These are phyloP conservation scores for Sweltsa coloradensis DNA, from an alignment of 1,140 invertebrate genomes.

Conservation along the genomic window DNA sequence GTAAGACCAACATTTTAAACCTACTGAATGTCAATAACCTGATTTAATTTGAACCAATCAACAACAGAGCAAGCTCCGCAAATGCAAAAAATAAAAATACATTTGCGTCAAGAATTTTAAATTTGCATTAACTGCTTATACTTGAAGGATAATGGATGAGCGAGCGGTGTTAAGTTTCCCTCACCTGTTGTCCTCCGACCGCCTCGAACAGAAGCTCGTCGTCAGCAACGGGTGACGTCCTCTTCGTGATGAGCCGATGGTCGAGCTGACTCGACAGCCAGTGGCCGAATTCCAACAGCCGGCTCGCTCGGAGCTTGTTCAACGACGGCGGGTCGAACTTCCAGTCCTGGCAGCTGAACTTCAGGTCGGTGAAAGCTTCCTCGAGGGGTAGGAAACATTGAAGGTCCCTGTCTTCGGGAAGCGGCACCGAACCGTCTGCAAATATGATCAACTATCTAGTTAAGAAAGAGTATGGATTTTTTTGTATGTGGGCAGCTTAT, in stretches of 20 bases:
- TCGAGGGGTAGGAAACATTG: conserved; percentile 66
- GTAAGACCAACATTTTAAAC: too few species aligned
- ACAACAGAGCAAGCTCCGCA: too few species aligned
- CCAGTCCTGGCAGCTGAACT: conserved; percentile 15
- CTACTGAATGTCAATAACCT: too few species aligned
- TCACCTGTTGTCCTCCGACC: conserved; percentile 12
- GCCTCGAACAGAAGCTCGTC: conserved; percentile 12
- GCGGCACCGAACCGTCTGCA: conserved; percentile 47
- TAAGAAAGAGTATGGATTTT: too few species aligned
- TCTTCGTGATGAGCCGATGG: conserved; percentile 2
- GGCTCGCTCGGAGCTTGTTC: conserved; percentile 19
- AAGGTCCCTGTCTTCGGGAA: conserved; percentile 67
- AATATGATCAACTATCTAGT: conserved; percentile 22
- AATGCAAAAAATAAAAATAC: too few species aligned
- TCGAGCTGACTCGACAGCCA: conserved; percentile 27
- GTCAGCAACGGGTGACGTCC: neutral
- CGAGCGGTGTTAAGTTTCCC: too few species aligned
- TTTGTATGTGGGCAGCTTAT: too few species aligned
- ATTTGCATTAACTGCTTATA: too few species aligned
- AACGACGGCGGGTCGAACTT: conserved; percentile 4
- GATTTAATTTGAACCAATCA: too few species aligned
- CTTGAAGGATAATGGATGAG: too few species aligned
- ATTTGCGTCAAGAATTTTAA: too few species aligned
- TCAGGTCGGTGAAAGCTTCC: conserved; percentile 39
- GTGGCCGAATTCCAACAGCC: conserved; percentile 36